Evolutionary conservation across 2,888 invertebrate species (phyloP).

Genomic region (Eupithecia tripunctaria): DNA sequence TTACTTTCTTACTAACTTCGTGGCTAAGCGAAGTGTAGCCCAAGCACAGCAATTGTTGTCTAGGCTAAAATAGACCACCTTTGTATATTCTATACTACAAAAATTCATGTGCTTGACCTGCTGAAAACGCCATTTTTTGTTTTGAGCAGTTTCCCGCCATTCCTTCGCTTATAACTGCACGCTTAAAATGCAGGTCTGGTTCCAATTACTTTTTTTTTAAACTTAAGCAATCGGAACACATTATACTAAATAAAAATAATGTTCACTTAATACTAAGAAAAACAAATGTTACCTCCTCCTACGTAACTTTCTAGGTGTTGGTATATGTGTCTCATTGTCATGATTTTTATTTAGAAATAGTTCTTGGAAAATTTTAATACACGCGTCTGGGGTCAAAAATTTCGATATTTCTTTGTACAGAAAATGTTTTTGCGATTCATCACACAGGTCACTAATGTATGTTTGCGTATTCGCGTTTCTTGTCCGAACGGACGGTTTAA

Average conservation of each 20-base stretch:
- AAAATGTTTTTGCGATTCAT: conserved; percentile 41
- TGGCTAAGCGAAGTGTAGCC: background rate
- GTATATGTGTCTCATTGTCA: conserved; percentile 18
- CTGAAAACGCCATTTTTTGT: too few species aligned
- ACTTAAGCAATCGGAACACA: too few species aligned
- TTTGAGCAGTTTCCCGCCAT: background rate
- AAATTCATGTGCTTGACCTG: background rate
- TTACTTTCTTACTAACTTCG: background rate
- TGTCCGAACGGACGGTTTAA: conserved; percentile 43
- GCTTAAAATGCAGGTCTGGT: background rate
- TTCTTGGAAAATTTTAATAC: conserved; percentile 73
- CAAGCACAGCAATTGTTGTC: background rate
- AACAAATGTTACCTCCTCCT: conserved; percentile 52
- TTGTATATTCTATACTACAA: background rate
- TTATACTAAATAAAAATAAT: too few species aligned
- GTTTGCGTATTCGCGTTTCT: conserved; percentile 59
- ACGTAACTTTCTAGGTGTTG: conserved; percentile 52
- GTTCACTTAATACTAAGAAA: conserved; percentile 11
- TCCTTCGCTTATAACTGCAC: background rate
- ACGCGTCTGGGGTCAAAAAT: conserved; percentile 66
- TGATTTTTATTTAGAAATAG: conserved; percentile 68
- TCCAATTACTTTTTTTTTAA: background rate
- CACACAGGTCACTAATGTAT: conserved; percentile 35
- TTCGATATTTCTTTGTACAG: conserved; percentile 72
- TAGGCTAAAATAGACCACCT: background rate